Percentiles rank a stretch among this genome's conserved stretches.
phyloP scores from a whole-genome alignment of 1,140 invertebrate genomes.

The Cryptotermes secundus region DNA sequence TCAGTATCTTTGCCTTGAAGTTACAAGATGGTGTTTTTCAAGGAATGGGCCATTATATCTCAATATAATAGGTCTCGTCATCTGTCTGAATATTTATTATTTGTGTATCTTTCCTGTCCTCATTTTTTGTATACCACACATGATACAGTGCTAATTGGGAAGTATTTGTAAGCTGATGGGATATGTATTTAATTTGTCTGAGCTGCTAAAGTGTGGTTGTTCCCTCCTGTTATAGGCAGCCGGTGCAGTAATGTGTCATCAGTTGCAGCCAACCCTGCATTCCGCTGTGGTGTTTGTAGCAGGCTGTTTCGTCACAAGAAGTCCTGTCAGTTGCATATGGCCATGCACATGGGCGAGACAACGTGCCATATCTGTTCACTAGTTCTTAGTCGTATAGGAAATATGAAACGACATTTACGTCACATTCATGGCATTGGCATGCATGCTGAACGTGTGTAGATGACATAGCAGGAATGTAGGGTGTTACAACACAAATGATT shows the following conservation, averaged over 20 bases:
- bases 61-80: too few species aligned
- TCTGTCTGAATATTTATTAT: too few species aligned
- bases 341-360: conserved; percentile 73
- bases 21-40: too few species aligned
- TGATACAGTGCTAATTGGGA: too few species aligned
- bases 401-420: conserved; percentile 48
- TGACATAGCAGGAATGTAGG: conserved; percentile 40
- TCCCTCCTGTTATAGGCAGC: conserved; percentile 2
- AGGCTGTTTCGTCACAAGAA: conserved; percentile 76
- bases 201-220: conserved; percentile 9
- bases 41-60: too few species aligned
- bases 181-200: not conserved
- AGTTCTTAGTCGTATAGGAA: conserved; percentile 57
- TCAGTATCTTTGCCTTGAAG: too few species aligned
- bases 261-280: conserved; percentile 23
- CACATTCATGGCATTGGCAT: conserved; percentile 59
- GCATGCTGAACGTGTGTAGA: conserved; percentile 52
- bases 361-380: conserved; percentile 61
- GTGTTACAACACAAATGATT: too few species aligned
- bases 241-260: not conserved
- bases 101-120: too few species aligned
- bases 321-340: conserved; percentile 71
- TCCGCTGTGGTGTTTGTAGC: conserved; percentile 62
- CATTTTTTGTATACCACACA: too few species aligned
- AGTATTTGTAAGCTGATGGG: not conserved